Evolutionary conservation across 2,113 vertebrate species (phyloP), one percentile per base, ranked within the genome.

Genomic region (Corydoras sp.): DNA sequence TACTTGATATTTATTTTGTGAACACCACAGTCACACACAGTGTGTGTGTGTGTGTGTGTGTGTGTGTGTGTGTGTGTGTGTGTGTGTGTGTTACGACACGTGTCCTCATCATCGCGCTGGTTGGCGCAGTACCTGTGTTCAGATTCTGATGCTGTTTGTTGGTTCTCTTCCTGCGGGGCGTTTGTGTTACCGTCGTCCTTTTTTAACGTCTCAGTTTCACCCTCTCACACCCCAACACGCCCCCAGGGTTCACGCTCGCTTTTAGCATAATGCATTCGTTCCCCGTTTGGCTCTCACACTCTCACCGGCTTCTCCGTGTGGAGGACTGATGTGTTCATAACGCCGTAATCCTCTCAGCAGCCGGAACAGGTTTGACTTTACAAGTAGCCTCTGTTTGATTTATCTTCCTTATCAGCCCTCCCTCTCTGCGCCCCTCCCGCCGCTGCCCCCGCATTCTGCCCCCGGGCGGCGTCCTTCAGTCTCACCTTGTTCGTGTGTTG

Each of bases 291-390:
- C 62, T 60, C 65, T 72, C 72, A 64, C 69, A 65, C 10, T 64
- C 74, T 58, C 50, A 55, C 67, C 65, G 48, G 30, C 35, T 32
- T 51, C 63, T 54, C 2, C 3, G 7, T 55, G 65, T 29, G 58
- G 5, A 58, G 66, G 58, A 66, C 58, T 15, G 50, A 48, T 66
- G 56, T 35, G 62, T 60, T 75, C 60, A 60, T 72, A 69, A 75
- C 59, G 24, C 73, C 60, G 24, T 68, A 55, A 74, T 75, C 49
- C 54, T 67, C 62, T 32, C 60, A 3, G 56, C 24, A 49, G n/a
- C 10, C 53, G 54, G 51, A 78, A 71, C 53, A 29, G 35, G 60
- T 75, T 72, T 72, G 50, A 68, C 68, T 74, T 72, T 60, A 72
- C 64, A 75, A 58, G 58, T 55, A 13, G 49, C 0, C 11, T 4